phyloP scores from a whole-genome alignment of 2,113 vertebrate genomes.

The Bos taurus region ARS-UCD2.0 NC_037334.1:8284501-8285000 shows the following conservation, averaged over 20 bases:
- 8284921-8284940: background rate
- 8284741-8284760: background rate
- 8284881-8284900: background rate
- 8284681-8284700: background rate
- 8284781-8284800: background rate
- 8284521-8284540: background rate
- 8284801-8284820: background rate
- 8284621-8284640: background rate
- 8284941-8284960: background rate
- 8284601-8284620: background rate
- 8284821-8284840: background rate
- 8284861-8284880: background rate
- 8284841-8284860: background rate
- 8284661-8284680: background rate
- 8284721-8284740: background rate
- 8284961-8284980: background rate
- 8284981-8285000: background rate
- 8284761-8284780: background rate
- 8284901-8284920: background rate
- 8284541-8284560: background rate
- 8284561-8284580: background rate
- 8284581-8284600: background rate
- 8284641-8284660: background rate
- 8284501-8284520: background rate
- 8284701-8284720: accelerated